Percentiles rank a stretch among this genome's conserved stretches.
Conservation (phyloP, 2,113 vertebrate genomes). For the Azemiops feae region DNA sequence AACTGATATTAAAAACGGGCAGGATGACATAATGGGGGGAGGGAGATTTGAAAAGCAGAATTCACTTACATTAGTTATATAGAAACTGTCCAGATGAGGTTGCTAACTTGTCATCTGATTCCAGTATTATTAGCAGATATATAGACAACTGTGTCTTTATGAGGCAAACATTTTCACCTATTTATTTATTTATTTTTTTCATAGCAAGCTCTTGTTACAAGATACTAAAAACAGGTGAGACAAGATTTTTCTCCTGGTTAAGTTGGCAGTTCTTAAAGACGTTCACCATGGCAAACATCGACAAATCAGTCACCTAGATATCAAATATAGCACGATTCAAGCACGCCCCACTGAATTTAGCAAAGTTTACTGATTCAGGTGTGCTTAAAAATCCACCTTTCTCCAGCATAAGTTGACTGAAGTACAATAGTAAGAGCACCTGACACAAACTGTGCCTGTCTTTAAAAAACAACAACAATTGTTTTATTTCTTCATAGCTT, state of each 20-base stretch:
- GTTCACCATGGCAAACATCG: not conserved
- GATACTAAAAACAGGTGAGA: not conserved
- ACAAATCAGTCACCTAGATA: not conserved
- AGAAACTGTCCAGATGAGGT: not conserved
- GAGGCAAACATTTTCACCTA: not conserved
- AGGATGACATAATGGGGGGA: not conserved
- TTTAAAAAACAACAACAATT: not conserved
- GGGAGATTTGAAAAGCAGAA: not conserved
- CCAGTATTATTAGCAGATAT: not conserved
- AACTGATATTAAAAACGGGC: not conserved
- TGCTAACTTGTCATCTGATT: not conserved
- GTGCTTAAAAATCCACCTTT: not conserved
- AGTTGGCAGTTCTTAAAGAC: not conserved
- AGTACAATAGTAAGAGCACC: not conserved
- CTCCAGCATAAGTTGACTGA: not conserved
- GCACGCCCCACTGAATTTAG: not conserved
- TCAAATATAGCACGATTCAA: not conserved
- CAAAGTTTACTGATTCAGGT: not conserved
- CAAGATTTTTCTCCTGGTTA: not conserved
- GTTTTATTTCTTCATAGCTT: too few species aligned
- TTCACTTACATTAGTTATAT: not conserved
- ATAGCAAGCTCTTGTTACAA: not conserved
- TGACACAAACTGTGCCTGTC: not conserved
- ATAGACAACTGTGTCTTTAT: not conserved
- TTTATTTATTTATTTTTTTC: not conserved